These are phyloP conservation scores for Drosophila arawakana DNA, from an alignment of 1,140 invertebrate genomes.

Conservation along the genomic window DNA sequence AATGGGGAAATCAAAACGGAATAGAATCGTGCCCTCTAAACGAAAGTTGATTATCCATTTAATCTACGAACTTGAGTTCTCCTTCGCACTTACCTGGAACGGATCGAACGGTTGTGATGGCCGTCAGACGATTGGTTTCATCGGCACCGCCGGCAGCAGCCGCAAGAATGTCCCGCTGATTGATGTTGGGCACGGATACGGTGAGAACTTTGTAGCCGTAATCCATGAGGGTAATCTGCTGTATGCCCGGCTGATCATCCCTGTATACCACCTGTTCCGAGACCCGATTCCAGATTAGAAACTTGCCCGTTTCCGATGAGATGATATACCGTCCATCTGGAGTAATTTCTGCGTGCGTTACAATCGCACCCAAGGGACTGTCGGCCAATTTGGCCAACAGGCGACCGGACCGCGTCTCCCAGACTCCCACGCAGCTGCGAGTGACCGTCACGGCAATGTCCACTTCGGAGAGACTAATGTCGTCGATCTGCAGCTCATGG, in stretches of 20 bases:
- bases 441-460: conserved; percentile 94
- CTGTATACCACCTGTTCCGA: conserved; percentile 93
- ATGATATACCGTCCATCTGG: conserved; percentile 93
- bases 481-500: conserved; percentile 97
- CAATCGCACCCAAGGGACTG: conserved; percentile 96
- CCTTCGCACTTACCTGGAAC: conserved; percentile 87
- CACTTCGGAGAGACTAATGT: conserved; percentile 92
- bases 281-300: conserved; percentile 96
- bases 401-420: conserved; percentile 95
- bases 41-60: neutral
- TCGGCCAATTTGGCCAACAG: conserved; percentile 94
- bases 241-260: conserved; percentile 93
- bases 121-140: conserved; percentile 87
- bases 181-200: conserved; percentile 88
- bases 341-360: conserved; percentile 96
- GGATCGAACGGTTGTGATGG: conserved; percentile 88
- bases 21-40: conserved; percentile 90
- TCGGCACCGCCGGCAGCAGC: conserved; percentile 58
- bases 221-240: conserved; percentile 93
- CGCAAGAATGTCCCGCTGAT: conserved; percentile 84
- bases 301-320: conserved; percentile 96
- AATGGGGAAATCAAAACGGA: conserved; percentile 92
- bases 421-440: conserved; percentile 96
- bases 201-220: conserved; percentile 93
- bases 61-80: neutral